Evolutionary conservation across 2,797 vertebrate genomes (phyloP), one percentile per base, ranked within the genome.

Genomic region (Alauda arvensis): DNA sequence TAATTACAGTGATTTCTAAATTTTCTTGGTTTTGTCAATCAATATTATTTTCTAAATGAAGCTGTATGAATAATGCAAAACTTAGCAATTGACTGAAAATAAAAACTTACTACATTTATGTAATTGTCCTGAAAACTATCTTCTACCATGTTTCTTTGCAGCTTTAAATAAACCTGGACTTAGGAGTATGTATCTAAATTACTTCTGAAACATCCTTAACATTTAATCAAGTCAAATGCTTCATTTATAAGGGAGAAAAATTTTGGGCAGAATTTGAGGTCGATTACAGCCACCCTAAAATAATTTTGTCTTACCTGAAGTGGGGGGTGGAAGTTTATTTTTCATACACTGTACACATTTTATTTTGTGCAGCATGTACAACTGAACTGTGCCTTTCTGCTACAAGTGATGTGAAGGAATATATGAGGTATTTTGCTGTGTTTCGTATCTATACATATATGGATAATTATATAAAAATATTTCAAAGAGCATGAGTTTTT

Each of bases 401-500:
- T 65, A 25, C 84, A 92, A 91, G 88, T 91, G 90, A 93, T 89
- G 68, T 74, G 57, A 62, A 85, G 56, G 59, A 85, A 82, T 91
- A 84, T 89, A 87, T 92, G 91, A 87, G 76, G 67, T 72, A 89
- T 85, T 93, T 85, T 86, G 66, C 88, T 92, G 88, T 94, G 93
- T 95, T 95, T 95, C 16, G 12, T 88, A 66, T 85, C 43, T 92
- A 25, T 37, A 62, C 37, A 85, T 89, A 72, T 87, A 88, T 89
- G 74, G 65, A 42, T 89, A 88, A 77, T 84, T 83, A 77, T 93
- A 85, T 90, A 94, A 89, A 94, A 89, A 71, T 67, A 43, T 85
- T 93, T 70, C 83, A 93, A 85, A 92, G 52, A 90, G 55, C 51
- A 71, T 91, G 78, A 68, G 80, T 93, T 96, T 83, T 93, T 78